Conservation (phyloP, 1,140 invertebrate species). For the Caerostris extrusa region DNA sequence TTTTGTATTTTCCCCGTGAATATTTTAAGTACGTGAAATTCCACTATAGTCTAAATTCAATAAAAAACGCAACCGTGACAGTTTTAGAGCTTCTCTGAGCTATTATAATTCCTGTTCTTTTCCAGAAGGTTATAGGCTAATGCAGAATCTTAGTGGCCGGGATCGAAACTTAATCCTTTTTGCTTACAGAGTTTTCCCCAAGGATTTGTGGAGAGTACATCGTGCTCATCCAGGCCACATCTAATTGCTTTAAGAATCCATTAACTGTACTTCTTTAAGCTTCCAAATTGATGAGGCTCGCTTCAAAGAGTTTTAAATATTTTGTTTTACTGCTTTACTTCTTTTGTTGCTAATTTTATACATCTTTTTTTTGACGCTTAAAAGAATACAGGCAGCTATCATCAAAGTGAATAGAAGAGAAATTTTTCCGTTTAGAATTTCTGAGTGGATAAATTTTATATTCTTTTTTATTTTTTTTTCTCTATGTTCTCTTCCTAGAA, state of each 20-base stretch:
- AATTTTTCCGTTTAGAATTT: slow-evolving; percentile 32
- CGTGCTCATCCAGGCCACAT: slow-evolving; percentile 5
- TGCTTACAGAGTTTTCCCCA: slow-evolving; percentile 6
- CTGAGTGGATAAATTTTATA: slow-evolving; percentile 36
- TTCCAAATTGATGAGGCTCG: slow-evolving; percentile 48
- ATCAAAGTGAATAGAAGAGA: slow-evolving; percentile 30
- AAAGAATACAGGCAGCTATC: slow-evolving; percentile 19
- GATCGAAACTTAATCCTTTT: slow-evolving; percentile 58
- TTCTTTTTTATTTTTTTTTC: not conserved
- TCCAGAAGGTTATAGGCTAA: slow-evolving; percentile 13
- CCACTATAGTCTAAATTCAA: not conserved
- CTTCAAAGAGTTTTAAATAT: slow-evolving; percentile 39
- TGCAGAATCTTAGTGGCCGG: slow-evolving; percentile 11
- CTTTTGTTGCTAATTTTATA: slow-evolving; percentile 33
- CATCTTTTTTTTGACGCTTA: not conserved
- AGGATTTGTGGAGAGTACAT: slow-evolving; percentile 3
- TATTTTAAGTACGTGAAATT: not conserved
- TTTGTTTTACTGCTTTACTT: slow-evolving; percentile 45
- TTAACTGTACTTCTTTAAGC: slow-evolving; percentile 58
- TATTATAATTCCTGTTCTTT: slow-evolving; percentile 24
- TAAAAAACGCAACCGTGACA: slow-evolving; percentile 13
- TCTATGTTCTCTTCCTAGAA: not conserved
- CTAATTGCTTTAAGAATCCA: slow-evolving; percentile 63
- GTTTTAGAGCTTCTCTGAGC: slow-evolving; percentile 11
- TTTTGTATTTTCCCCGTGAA: not conserved